Evolutionary conservation across 2,888 invertebrate species (phyloP).

Genomic region (Hemicrepidius hirtus): DNA sequence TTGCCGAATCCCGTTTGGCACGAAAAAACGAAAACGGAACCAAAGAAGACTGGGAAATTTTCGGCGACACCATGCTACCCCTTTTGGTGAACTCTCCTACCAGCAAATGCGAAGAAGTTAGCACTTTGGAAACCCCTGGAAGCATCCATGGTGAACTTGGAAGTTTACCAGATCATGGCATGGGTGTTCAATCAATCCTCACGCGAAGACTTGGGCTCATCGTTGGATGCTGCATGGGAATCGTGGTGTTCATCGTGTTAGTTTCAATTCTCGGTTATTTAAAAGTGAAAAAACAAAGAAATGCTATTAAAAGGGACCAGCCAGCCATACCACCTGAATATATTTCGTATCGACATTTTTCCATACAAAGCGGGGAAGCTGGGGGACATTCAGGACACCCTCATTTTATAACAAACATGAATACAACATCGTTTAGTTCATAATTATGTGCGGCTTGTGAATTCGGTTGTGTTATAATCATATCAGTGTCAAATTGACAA

Average conservation of each 20-base stretch:
- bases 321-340: constrained; percentile 84
- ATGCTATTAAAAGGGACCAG: constrained; percentile 83
- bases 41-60: constrained; percentile 70
- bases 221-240: constrained; percentile 90
- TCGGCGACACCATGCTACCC: constrained; percentile 75
- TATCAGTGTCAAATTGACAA: constrained; percentile 37
- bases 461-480: constrained; percentile 41
- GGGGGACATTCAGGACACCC: constrained; percentile 69
- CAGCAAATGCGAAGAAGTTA: constrained; percentile 85
- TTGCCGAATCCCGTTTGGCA: constrained; percentile 75
- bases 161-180: constrained; percentile 68
- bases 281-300: constrained; percentile 88
- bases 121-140: constrained; percentile 83
- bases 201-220: constrained; percentile 89
- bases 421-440: constrained; percentile 65
- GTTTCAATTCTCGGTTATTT: constrained; percentile 90
- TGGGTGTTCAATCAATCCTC: constrained; percentile 82
- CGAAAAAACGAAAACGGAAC: constrained; percentile 65
- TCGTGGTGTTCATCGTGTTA: constrained; percentile 88
- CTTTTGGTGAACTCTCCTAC: constrained; percentile 81
- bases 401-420: constrained; percentile 70
- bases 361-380: constrained; percentile 80
- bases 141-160: constrained; percentile 76
- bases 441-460: constrained; percentile 25
- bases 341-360: constrained; percentile 85